A percentile compares a stretch with the other conserved stretches of the same genome.
phyloP scores from a whole-genome alignment of 2,113 vertebrate genomes.

The Ophthalmolycus amberensis region DNA sequence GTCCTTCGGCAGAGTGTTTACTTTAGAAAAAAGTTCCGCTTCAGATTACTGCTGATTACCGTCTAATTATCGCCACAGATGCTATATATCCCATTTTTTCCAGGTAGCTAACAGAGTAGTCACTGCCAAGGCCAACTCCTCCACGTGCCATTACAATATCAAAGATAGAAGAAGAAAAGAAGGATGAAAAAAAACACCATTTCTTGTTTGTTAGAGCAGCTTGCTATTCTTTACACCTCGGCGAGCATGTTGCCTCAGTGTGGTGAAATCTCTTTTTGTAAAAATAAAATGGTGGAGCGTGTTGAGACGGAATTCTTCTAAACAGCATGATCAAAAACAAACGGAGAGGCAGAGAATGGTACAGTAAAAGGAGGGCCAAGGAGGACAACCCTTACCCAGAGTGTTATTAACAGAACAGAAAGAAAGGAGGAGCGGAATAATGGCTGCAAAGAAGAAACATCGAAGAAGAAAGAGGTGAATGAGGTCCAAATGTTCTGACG shows the following conservation, averaged over 20 bases:
- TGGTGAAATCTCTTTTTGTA: neutral
- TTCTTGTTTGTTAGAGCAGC: slow-evolving; percentile 4
- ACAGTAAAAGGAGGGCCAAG: slow-evolving; percentile 8
- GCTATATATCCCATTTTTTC: neutral
- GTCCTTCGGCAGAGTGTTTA: slow-evolving; percentile 33
- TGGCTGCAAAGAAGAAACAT: neutral
- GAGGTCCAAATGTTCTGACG: neutral
- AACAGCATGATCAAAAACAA: slow-evolving; percentile 27
- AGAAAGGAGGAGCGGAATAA: neutral
- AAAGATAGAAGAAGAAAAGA: neutral
- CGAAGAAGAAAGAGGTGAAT: neutral
- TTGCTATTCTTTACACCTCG: neutral
- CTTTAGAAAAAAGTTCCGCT: slow-evolving; percentile 18
- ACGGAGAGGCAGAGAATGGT: neutral
- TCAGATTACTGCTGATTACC: slow-evolving; percentile 37
- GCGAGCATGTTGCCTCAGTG: neutral
- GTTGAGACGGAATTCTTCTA: neutral
- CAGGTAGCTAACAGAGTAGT: neutral
- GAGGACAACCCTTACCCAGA: neutral
- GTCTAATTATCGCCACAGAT: slow-evolving; percentile 43
- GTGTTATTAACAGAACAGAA: neutral
- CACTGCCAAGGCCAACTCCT: slow-evolving; percentile 14
- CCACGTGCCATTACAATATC: neutral
- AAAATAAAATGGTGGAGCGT: neutral
- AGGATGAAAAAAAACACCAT: neutral